Conservation (phyloP, 2,797 vertebrate species). For the Channa striata region DNA sequence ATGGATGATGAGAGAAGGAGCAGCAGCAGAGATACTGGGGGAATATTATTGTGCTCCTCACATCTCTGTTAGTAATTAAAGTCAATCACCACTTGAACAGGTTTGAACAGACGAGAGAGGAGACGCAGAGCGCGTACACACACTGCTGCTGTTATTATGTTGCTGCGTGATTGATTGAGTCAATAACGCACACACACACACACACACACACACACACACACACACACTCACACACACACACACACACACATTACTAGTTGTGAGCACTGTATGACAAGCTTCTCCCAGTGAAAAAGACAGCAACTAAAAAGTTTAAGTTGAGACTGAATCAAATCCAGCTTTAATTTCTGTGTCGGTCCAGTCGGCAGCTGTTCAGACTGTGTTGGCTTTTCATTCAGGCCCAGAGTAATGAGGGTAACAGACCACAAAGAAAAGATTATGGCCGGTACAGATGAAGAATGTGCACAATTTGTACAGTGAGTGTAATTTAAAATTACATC, state of each 20-base stretch:
- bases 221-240: slow-evolving; percentile 29
- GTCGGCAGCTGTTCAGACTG: background rate
- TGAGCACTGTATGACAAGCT: background rate
- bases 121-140: slow-evolving; percentile 27
- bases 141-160: slow-evolving; percentile 39
- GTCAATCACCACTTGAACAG: slow-evolving; percentile 73
- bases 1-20: slow-evolving; percentile 27
- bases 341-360: slow-evolving; percentile 3
- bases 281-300: background rate
- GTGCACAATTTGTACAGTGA: no score
- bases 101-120: slow-evolving; percentile 32
- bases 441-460: no score
- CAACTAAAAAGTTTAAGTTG: background rate
- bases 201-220: slow-evolving; percentile 5
- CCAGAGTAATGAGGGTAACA: background rate
- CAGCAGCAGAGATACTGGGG: slow-evolving; percentile 40
- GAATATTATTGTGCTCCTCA: slow-evolving; percentile 67
- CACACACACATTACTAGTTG: slow-evolving; percentile 2
- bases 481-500: no score
- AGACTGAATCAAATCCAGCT: background rate
- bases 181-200: slow-evolving; percentile 56
- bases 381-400: background rate
- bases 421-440: no score
- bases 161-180: slow-evolving; percentile 63
- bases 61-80: slow-evolving; percentile 73